Percentiles rank a stretch among this genome's conserved stretches.
Conservation (phyloP, 2,797 vertebrate genomes). For the Phaenicophaeus curvirostris region DNA sequence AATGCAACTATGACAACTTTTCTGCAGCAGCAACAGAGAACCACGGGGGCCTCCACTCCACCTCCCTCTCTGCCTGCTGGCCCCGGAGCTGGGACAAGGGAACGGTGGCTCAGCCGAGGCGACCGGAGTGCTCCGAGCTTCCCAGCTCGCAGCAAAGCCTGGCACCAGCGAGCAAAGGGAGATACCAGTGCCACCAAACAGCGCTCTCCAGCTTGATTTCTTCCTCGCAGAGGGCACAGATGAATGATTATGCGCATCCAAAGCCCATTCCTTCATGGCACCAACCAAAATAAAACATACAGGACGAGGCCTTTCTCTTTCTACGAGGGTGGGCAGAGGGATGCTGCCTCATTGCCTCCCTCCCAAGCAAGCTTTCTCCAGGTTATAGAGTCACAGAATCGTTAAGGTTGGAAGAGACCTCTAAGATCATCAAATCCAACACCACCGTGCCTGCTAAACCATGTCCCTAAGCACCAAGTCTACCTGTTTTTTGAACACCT, state of each 20-base stretch:
- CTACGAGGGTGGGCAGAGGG: too few species aligned
- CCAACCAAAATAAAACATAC: too few species aligned
- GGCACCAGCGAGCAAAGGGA: neutral
- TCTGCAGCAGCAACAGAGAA: neutral
- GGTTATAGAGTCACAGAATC: too few species aligned
- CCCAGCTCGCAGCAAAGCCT: neutral
- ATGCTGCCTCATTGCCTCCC: too few species aligned
- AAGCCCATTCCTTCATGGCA: neutral
- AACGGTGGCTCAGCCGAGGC: neutral
- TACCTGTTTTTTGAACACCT: too few species aligned
- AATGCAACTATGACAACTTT: too few species aligned
- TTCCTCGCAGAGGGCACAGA: neutral
- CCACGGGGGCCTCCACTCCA: neutral
- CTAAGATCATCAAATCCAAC: too few species aligned
- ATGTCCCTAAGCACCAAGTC: too few species aligned
- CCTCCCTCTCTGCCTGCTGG: neutral
- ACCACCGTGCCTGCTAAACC: too few species aligned
- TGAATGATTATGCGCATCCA: rapidly evolving
- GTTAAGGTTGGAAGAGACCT: too few species aligned
- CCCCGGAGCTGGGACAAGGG: neutral
- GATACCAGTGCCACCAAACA: rapidly evolving
- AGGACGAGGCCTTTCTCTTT: too few species aligned
- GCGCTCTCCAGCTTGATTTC: neutral
- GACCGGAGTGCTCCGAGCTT: neutral
- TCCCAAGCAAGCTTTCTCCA: too few species aligned